Percentiles rank a stretch among this genome's conserved stretches.
Conservation (phyloP, 1,140 invertebrate genomes). For the Eurosta solidaginis region DNA sequence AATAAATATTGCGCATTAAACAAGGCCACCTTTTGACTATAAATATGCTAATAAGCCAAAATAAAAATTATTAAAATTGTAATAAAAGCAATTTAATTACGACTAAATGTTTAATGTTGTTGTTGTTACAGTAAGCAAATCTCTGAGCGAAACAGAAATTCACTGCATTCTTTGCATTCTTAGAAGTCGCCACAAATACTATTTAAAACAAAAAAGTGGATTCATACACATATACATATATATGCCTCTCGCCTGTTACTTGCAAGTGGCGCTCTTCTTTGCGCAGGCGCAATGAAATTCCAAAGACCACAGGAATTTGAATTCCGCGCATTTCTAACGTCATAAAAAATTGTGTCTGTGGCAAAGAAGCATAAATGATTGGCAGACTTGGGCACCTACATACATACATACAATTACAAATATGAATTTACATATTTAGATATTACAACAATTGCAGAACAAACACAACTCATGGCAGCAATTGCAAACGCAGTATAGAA, state of each 20-base stretch:
- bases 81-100: slow-evolving; percentile 3
- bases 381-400: not conserved
- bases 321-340: slow-evolving; percentile 3
- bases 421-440: not conserved
- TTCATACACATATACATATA: not conserved
- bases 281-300: not conserved
- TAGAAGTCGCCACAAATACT: not conserved
- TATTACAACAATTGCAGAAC: not conserved
- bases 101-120: not conserved
- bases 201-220: not conserved
- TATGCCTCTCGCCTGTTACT: too few species aligned
- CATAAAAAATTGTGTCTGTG: not conserved
- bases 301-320: slow-evolving; percentile 23
- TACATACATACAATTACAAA: not conserved
- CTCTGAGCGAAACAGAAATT: not conserved
- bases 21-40: not conserved
- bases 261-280: not conserved
- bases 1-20: slow-evolving; percentile 13
- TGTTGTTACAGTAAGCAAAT: not conserved
- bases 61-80: slow-evolving; percentile 3
- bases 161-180: not conserved
- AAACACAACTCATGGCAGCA: not conserved
- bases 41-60: slow-evolving; percentile 9
- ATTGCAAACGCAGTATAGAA: not conserved
- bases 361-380: slow-evolving; percentile 7